These are phyloP conservation scores for Chouioia cunea DNA, from an alignment of 2,888 invertebrate species.

Conservation along the genomic window DNA sequence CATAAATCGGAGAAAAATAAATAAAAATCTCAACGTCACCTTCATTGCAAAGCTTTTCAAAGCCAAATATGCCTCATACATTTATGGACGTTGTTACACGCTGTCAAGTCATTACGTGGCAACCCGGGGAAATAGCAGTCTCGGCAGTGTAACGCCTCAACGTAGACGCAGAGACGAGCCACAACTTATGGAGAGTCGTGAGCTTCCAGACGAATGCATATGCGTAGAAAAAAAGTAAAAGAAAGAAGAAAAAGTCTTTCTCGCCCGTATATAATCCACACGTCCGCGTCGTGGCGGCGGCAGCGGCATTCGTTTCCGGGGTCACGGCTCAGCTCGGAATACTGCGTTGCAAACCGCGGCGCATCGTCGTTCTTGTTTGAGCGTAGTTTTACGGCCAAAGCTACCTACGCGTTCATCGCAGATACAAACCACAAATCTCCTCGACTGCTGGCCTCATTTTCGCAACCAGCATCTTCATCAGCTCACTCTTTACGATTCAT, in stretches of 20 bases:
- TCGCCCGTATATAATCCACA: conserved; percentile 16
- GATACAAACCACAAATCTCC: conserved; percentile 52
- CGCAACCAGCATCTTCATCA: conserved; percentile 30
- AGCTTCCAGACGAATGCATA: too few relatives aligned
- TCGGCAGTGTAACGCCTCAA: conserved; percentile 49
- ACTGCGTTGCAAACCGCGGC: conserved; percentile 61
- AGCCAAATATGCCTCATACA: too few relatives aligned
- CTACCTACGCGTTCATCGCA: conserved; percentile 55
- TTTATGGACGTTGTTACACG: too few relatives aligned
- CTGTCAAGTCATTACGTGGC: not conserved
- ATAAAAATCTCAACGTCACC: too few relatives aligned
- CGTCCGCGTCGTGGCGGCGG: too few relatives aligned
- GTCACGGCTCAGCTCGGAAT: conserved; percentile 60
- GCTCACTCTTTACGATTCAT: conserved; percentile 42
- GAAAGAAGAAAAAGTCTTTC: conserved; percentile 46
- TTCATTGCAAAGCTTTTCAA: too few relatives aligned
- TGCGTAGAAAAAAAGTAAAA: conserved; percentile 15
- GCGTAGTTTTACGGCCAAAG: conserved; percentile 63
- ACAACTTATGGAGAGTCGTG: conserved; percentile 1
- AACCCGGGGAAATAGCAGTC: conserved; percentile 31
- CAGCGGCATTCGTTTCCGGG: conserved; percentile 63
- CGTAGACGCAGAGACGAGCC: conserved; percentile 43
- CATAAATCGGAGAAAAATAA: too few relatives aligned
- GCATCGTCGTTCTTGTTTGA: conserved; percentile 62
- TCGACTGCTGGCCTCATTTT: conserved; percentile 44